These are phyloP conservation scores for Galeopsomyia nigrocyanea DNA, from an alignment of 2,888 invertebrate genomes.

Conservation along the genomic window DNA sequence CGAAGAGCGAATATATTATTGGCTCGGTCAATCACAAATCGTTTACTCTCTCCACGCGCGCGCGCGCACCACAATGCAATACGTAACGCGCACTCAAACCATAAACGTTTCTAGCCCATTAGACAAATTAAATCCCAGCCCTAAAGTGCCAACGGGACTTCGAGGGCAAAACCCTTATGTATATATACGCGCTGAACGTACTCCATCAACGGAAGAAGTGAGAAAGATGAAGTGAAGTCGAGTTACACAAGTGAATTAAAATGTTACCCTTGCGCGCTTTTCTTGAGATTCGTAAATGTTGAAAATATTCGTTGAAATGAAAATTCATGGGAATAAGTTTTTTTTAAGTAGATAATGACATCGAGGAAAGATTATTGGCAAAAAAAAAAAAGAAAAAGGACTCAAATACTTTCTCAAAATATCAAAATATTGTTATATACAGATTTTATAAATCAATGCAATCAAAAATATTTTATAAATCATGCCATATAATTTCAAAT, in stretches of 20 bases:
- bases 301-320: background rate
- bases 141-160: constrained; percentile 24
- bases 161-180: constrained; percentile 12
- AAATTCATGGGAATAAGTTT: background rate
- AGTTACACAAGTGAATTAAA: background rate
- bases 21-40: constrained; percentile 37
- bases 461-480: no score
- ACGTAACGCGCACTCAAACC: background rate
- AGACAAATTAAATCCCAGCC: constrained; percentile 39
- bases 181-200: background rate
- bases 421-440: no score
- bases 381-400: no score
- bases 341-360: no score
- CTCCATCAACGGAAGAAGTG: background rate
- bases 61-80: background rate
- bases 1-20: background rate
- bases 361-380: no score
- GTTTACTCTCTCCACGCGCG: background rate
- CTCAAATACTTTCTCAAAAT: no score
- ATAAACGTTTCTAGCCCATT: constrained; percentile 38
- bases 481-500: no score
- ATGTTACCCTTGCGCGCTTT: background rate
- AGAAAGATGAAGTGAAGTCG: background rate
- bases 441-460: no score
- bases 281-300: background rate